Base-by-base conservation (phyloP, 64 coral and sea anemone genomes). In the Orbicella faveolata region DNA sequence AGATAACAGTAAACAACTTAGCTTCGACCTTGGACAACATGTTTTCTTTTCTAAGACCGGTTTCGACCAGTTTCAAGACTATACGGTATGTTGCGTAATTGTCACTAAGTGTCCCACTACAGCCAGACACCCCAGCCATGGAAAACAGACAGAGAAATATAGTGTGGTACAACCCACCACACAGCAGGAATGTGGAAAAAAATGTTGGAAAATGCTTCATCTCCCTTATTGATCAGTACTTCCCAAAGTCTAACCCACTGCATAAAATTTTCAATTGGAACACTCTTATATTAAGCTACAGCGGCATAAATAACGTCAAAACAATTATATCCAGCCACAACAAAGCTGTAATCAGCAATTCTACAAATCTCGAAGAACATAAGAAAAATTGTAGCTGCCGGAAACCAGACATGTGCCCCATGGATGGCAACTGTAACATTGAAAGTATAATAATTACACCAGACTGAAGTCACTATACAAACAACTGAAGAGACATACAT, bases 101-200 rank as follows among this genome's bases (percentile, higher is more conserved):
- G 30, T 30, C 30, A 30, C 30, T 30, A 30, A 30, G 30, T 30
- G 30, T 30, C 30, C 30, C 30, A 30, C 30, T 30, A 30, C 30
- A 30, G 30, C 30, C 30, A 30, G 30, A 30, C 30, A 30, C 30
- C 30, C 30, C 30, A 30, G 30, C 30, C 30, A 30, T 30, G 30
- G 30, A 53, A 66, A 92, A 76, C 59, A 26, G 74, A 51, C 23
- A 23, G 68, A 74, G 82, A 53, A 87, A 92, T 34, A 73, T 92
- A 15, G 26, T 35, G 23, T 92, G 90, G 90, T 92, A n/a, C 55
- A 92, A 92, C 82, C 81, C 90, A 39, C 73, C 83, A 16, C 87
- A 87, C 63, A 87, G 74, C n/a, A 77, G 65, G n/a, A 86, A 87
- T 16, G 90, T 87, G 12, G 63, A 78, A 77, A 92, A 73, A 21